Base-by-base conservation (phyloP, 2,888 invertebrate genomes). In the Drosophila mimetica region DNA sequence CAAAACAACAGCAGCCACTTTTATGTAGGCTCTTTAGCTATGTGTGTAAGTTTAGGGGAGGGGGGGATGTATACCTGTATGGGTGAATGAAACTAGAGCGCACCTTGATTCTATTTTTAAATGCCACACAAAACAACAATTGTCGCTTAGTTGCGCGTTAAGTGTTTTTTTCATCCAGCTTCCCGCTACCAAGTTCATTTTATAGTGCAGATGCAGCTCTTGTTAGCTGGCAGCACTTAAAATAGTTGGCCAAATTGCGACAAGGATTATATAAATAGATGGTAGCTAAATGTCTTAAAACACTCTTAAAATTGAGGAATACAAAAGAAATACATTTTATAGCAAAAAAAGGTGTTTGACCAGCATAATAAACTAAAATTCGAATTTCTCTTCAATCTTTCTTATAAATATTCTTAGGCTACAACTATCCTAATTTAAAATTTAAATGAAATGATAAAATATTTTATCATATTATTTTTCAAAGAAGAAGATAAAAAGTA, bases 91-190 rank as follows among this genome's bases (percentile, higher is more conserved):
- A 86, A 83, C 63, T 86, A 84, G 82, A 82, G 81, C 82, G 72
- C 75, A 88, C 82, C 82, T 82, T 82, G 87, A 67, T 84, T 81
- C 85, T 82, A 82, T 82, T 86, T 88, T 80, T 82, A 88, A 74
- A 84, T 50, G 61, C 50, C 65, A 53, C 48, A 80, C 59, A 84
- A 57, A 50, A 76, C 46, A 57, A 41, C 70, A 88, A 77, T 73
- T 72, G 85, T 69, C 82, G 89, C 75, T 79, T 77, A 84, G 81
- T 77, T 80, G 70, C 61, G 57, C 71, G 53, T 61, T 67, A 80
- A 84, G 85, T 76, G 84, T 67, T 82, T 82, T 82, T 82, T 66
- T 52, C 55, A 60, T 70, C 66, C 70, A 72, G 60, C 52, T 37
- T 60, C 61, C 58, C 14, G 22, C 36, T 8, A 55, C 39, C 36